phyloP scores from a whole-genome alignment of 2,113 vertebrate species.

The Baryphthengus martii region DNA sequence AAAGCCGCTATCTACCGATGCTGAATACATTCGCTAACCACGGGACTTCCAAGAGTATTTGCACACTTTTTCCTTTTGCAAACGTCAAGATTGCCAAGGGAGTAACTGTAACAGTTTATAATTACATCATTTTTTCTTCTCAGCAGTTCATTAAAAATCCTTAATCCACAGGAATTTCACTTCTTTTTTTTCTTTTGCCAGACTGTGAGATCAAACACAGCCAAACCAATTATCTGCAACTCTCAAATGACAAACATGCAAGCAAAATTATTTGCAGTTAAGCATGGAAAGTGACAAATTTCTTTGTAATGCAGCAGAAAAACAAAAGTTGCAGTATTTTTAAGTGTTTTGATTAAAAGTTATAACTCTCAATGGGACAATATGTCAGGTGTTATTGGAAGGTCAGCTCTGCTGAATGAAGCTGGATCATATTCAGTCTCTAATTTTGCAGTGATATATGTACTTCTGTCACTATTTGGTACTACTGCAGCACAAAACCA shows the following conservation, averaged over 20 bases:
- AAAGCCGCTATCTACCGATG: neutral
- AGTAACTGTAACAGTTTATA: conserved; percentile 32
- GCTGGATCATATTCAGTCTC: neutral
- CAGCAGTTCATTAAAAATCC: neutral
- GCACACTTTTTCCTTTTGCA: neutral
- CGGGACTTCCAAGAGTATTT: neutral
- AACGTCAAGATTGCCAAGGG: conserved; percentile 36
- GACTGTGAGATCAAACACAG: conserved; percentile 13
- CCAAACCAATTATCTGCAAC: conserved; percentile 18
- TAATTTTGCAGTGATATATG: neutral
- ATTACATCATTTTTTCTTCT: conserved; percentile 2
- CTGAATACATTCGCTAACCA: neutral
- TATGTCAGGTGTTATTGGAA: neutral
- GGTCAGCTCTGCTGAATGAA: neutral
- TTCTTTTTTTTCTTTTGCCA: neutral
- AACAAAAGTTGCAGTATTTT: neutral
- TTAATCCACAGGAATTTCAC: neutral
- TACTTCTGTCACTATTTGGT: neutral
- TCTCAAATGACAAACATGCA: neutral
- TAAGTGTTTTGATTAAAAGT: neutral
- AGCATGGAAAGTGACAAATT: neutral
- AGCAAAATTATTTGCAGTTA: conserved; percentile 18
- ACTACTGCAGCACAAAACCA: neutral
- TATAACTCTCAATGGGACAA: neutral
- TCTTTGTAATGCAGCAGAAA: neutral